Percentiles rank a stretch among this genome's conserved stretches.
These are phyloP conservation scores for Bos taurus DNA, from an alignment of 2,113 vertebrate genomes.

Conservation along the genomic window DNA sequence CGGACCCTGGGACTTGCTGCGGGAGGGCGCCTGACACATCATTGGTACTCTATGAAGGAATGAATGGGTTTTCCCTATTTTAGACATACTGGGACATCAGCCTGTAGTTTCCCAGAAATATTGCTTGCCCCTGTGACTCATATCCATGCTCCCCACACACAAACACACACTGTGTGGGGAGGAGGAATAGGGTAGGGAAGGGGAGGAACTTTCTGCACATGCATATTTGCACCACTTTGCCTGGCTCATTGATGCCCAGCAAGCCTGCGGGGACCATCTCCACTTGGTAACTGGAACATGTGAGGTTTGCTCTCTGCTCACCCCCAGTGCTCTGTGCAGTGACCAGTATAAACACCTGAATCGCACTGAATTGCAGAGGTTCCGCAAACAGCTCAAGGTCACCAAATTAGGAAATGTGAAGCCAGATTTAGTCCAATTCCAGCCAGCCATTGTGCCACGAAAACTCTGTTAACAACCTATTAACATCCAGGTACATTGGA, in stretches of 20 bases:
- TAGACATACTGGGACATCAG: not conserved
- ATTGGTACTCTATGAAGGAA: not conserved
- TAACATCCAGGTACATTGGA: not conserved
- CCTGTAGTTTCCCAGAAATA: not conserved
- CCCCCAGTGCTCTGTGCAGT: not conserved
- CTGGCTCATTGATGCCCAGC: not conserved
- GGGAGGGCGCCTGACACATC: not conserved
- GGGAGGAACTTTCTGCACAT: too few species aligned
- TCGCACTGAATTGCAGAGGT: not conserved
- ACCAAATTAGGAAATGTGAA: not conserved
- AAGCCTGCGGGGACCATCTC: not conserved
- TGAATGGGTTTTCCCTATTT: not conserved
- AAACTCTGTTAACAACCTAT: not conserved
- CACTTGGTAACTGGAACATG: not conserved
- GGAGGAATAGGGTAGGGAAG: not conserved
- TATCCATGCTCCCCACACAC: not conserved
- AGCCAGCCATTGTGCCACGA: not conserved
- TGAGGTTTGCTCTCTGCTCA: not conserved
- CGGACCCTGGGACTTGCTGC: not conserved
- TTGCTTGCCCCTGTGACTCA: not conserved
- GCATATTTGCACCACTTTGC: not conserved
- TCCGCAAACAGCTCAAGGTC: not conserved
- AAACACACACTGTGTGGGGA: not conserved
- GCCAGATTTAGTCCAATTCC: not conserved
- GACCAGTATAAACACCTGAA: not conserved